Percentiles rank a stretch among this genome's conserved stretches.
These are phyloP conservation scores for Cephus spinipes DNA, from an alignment of 2,888 invertebrate genomes.

Conservation along the genomic window DNA sequence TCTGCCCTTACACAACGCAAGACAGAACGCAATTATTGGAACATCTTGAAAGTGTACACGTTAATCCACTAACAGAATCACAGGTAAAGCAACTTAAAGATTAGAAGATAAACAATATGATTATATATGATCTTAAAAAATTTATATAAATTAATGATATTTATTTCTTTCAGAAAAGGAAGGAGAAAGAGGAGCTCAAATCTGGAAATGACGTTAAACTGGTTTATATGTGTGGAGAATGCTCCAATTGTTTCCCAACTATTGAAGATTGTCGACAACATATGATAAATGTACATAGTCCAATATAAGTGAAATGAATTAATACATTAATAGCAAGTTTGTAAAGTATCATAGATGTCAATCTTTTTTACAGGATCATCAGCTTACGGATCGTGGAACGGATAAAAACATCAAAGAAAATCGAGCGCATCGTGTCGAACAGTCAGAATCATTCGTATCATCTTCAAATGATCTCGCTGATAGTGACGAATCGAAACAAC, in stretches of 20 bases:
- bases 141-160: not conserved
- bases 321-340: not conserved
- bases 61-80: constrained; percentile 42
- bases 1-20: constrained; percentile 68
- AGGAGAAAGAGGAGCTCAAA: constrained; percentile 22
- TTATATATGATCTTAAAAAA: not conserved
- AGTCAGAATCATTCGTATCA: constrained; percentile 20
- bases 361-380: constrained; percentile 41
- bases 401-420: constrained; percentile 35
- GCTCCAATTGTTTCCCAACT: constrained; percentile 66
- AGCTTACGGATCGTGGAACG: constrained; percentile 46
- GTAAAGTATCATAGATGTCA: not conserved
- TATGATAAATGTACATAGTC: constrained; percentile 66
- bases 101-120: not conserved
- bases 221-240: constrained; percentile 69
- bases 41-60: constrained; percentile 61
- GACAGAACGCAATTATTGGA: constrained; percentile 61
- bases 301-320: constrained; percentile 44
- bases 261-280: constrained; percentile 68
- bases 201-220: constrained; percentile 48
- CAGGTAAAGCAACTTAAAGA: constrained; percentile 26
- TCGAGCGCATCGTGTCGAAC: constrained; percentile 29
- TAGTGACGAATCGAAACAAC: constrained; percentile 27
- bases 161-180: constrained; percentile 14
- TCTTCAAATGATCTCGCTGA: not conserved